Evolutionary conservation across 2,888 invertebrate genomes (phyloP), one percentile per base, ranked within the genome.

Genomic region (Mimas tiliae): DNA sequence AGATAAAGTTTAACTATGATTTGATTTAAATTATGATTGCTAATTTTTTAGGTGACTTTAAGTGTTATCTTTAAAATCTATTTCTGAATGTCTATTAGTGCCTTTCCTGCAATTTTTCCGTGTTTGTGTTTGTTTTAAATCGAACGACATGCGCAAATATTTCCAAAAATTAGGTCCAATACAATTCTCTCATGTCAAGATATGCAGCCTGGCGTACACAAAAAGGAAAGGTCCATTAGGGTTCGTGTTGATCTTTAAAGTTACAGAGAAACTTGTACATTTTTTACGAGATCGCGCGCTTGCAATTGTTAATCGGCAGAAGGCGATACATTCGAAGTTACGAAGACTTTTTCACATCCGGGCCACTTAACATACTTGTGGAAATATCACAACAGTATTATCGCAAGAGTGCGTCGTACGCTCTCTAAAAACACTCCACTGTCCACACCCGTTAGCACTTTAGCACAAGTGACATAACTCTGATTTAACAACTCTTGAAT

Each of bases 381-480:
- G 76, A 79, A 77, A 83, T 78, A 74, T 80, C 75, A 76, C 72
- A 68, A 27, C 27, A 76, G 76, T 76, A 76, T 78, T 77, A 80
- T 78, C 77, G 71, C 68, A 66, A 72, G 66, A 38, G 65, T 65
- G 65, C 66, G 65, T 16, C 68, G 69, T 64, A 73, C 33, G 78
- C 84, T 86, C 87, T 88, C 85, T 83, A 87, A 84, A 84, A 82
- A 73, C 84, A 87, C 85, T 86, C 72, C 19, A 58, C 68, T 78
- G 50, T 50, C 19, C 50, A 50, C 50, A 79, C 78, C 75, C 83
- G 82, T 86, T 85, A 83, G 79, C 82, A 81, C 78, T 80, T 72
- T 55, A 34, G 16, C 65, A 47, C 62, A 78, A 74, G 75, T 89
- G 85, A 89, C 83, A 85, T 89, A 90, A 89, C 80, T 77, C 67